phyloP scores from a whole-genome alignment of 2,797 vertebrate genomes.

The Gymnocypris eckloni region DNA sequence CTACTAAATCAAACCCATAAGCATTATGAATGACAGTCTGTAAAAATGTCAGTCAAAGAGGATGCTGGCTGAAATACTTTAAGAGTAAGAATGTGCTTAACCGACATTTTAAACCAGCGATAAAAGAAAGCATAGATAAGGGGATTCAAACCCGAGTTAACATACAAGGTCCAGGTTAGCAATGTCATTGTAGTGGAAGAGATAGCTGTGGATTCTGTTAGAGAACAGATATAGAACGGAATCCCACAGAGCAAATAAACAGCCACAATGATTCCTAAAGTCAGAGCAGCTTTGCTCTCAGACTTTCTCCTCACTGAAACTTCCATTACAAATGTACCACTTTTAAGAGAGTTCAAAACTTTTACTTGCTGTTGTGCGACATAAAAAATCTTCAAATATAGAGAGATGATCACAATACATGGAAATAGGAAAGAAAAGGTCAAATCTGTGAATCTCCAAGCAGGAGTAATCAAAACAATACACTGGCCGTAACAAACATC shows the following conservation, averaged over 20 bases:
- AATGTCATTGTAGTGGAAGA: constrained; percentile 3
- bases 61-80: constrained; percentile 15
- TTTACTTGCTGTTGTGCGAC: neutral
- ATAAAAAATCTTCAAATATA: constrained; percentile 29
- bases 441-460: constrained; percentile 4
- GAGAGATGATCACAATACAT: neutral
- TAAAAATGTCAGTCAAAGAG: neutral
- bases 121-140: constrained; percentile 18
- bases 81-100: constrained; percentile 6
- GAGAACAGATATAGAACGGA: constrained; percentile 7
- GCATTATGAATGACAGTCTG: neutral
- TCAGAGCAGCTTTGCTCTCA: constrained; percentile 30
- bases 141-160: neutral
- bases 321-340: neutral
- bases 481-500: constrained; percentile 63
- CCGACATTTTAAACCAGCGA: constrained; percentile 11
- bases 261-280: constrained; percentile 15
- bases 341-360: constrained; percentile 2
- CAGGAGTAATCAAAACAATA: neutral
- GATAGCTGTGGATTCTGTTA: neutral
- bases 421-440: neutral
- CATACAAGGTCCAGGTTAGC: neutral
- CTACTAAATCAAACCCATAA: neutral
- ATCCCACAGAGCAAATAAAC: constrained; percentile 10
- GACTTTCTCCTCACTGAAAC: constrained; percentile 5